Conservation (phyloP, 2,888 invertebrate genomes). For the Allolobophora icterica region DNA sequence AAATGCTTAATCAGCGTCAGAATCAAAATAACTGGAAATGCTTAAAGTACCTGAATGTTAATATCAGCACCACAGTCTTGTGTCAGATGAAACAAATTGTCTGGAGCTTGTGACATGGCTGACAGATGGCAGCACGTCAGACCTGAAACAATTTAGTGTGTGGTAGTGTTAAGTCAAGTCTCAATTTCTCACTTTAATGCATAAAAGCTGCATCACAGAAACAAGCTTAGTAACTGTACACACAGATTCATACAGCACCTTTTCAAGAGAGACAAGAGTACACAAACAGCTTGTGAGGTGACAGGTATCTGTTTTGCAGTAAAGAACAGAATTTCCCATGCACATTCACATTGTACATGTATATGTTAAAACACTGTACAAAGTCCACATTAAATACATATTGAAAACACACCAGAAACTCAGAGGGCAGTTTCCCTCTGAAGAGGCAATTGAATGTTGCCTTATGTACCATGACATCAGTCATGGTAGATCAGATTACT, state of each 20-base stretch:
- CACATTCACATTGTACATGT: too few relatives aligned
- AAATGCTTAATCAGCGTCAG: neutral
- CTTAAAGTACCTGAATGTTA: conserved; percentile 4
- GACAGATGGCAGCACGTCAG: conserved; percentile 23
- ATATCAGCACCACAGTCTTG: conserved; percentile 24
- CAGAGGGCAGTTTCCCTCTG: neutral
- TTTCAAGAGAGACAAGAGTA: too few relatives aligned
- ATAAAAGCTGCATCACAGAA: neutral
- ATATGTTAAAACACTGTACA: too few relatives aligned
- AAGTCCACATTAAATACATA: too few relatives aligned
- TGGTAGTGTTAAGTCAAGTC: neutral
- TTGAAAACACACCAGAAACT: neutral
- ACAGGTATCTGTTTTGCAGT: too few relatives aligned
- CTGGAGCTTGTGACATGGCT: neutral
- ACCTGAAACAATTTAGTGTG: neutral
- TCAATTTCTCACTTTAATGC: neutral
- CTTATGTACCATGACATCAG: neutral
- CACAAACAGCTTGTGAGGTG: too few relatives aligned
- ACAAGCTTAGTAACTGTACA: neutral
- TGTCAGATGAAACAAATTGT: conserved; percentile 20
- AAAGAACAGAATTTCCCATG: too few relatives aligned
- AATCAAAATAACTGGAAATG: neutral
- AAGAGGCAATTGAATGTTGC: neutral
- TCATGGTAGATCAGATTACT: neutral
- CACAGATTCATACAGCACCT: too few relatives aligned